Conservation (phyloP, 1,140 invertebrate species). For the Zaprionus gabonicus region DNA sequence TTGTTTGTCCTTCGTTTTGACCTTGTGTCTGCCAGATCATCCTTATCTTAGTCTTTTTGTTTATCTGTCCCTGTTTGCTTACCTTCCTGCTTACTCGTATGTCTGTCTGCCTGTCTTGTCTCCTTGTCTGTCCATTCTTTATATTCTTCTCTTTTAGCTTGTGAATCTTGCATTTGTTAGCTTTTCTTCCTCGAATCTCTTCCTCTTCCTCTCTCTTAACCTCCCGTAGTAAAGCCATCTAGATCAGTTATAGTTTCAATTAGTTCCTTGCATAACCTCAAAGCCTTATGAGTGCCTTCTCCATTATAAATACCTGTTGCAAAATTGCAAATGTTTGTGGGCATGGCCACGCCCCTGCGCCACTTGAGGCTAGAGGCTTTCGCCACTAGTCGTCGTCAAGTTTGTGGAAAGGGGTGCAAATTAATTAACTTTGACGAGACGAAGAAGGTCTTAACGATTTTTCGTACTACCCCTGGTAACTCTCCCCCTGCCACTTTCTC, state of each 20-base stretch:
- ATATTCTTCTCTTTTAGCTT: background rate
- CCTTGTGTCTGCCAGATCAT: background rate
- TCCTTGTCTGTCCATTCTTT: background rate
- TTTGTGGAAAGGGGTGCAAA: conserved; percentile 54
- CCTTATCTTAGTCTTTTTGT: background rate
- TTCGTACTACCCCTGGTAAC: conserved; percentile 28
- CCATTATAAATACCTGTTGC: conserved; percentile 23
- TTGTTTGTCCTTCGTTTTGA: background rate
- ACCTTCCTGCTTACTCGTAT: background rate
- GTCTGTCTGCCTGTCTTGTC: background rate
- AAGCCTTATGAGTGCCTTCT: background rate
- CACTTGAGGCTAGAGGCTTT: conserved; percentile 49
- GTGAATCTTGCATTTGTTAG: background rate
- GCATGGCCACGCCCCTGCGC: conserved; percentile 7
- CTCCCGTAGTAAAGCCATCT: background rate
- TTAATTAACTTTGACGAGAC: conserved; percentile 82
- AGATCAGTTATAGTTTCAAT: background rate
- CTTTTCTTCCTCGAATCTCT: background rate
- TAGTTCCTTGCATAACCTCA: background rate
- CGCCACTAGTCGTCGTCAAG: conserved; percentile 50
- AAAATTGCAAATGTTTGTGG: conserved; percentile 9
- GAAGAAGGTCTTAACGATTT: conserved; percentile 77
- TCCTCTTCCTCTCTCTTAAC: no score
- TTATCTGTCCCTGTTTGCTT: background rate
- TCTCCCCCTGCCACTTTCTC: conserved; percentile 20